Base-by-base conservation (phyloP, 2,113 vertebrate species). In the Perognathus longimembris region DNA sequence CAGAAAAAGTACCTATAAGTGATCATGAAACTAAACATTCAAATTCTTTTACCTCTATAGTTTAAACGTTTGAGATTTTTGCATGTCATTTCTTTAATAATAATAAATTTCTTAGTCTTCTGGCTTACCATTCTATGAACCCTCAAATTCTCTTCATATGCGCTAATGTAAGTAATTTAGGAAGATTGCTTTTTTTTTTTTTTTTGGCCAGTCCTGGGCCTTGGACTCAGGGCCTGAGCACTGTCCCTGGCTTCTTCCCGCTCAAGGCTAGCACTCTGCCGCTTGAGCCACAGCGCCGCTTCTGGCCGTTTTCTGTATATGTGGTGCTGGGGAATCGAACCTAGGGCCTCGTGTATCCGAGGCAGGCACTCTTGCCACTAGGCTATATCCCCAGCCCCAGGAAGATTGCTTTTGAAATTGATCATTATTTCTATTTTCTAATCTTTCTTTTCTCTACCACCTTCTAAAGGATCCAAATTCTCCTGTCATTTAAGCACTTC, bases 11-110 rank as follows among this genome's bases (percentile, higher is more conserved):
- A 38, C 26, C 34, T 20, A 8, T 7, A 45, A 7, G 50, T n/a
- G 74, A 78, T 69, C 22, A 12, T 8, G 64, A 89, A 85, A n/a
- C 17, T n/a, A 45, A 87, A 73, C 11, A 67, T 75, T 3, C 14
- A 50, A 42, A 85, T 84, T 26, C 17, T 89, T 63, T 63, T 45
- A 54, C 5, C 3, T 11, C 64, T 91, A 24, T 18, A 71, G 28
- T 71, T 71, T 66, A 89, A 94, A 42, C 57, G 28, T 69, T 18
- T 90, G 70, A 93, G 42, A 71, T 90, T 85, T 88, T 76, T 34
- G 71, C 84, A 59, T 24, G 10, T 69, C 24, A 22, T 74, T 64
- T 70, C 28, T 9, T 7, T 24, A 36, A 38, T n/a, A 50, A 85
- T 32, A 66, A 76, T 54, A 11, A 45, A 6, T 69, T 82, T 89